phyloP scores from a whole-genome alignment of 2,888 invertebrate genomes.

The Agapostemon virescens region DNA sequence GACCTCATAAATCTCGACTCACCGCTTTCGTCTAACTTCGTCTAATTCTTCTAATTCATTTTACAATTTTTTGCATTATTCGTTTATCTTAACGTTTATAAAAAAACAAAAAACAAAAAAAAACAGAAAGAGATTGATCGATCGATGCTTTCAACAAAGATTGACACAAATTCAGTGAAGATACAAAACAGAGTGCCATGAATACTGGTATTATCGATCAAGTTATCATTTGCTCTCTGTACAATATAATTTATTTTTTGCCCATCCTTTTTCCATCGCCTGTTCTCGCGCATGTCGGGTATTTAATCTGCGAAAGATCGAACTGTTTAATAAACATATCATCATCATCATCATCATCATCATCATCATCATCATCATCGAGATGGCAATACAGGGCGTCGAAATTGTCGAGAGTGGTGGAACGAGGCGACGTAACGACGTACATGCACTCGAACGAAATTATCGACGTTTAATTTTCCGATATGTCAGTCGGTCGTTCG shows the following conservation, averaged over 20 bases:
- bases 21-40: too few species aligned
- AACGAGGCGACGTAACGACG: neutral
- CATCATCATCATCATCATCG: neutral
- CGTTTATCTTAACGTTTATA: too few species aligned
- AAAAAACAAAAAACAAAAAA: too few species aligned
- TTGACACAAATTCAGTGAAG: neutral
- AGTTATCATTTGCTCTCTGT: neutral
- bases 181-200: neutral
- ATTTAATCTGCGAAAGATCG: neutral
- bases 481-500: neutral
- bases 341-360: neutral
- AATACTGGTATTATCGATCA: neutral
- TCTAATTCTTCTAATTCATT: too few species aligned
- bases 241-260: neutral
- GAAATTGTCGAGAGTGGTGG: neutral
- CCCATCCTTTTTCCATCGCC: neutral
- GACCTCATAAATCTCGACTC: too few species aligned
- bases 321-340: neutral
- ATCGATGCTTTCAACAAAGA: neutral
- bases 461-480: slow-evolving; percentile 4
- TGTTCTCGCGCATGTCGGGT: neutral
- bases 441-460: neutral
- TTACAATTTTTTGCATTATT: too few species aligned
- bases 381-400: neutral
- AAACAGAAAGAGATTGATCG: too few species aligned